A percentile compares a stretch with the other conserved stretches of the same genome.
Conservation (phyloP, 2,888 invertebrate genomes). For the Fragum sueziense region DNA sequence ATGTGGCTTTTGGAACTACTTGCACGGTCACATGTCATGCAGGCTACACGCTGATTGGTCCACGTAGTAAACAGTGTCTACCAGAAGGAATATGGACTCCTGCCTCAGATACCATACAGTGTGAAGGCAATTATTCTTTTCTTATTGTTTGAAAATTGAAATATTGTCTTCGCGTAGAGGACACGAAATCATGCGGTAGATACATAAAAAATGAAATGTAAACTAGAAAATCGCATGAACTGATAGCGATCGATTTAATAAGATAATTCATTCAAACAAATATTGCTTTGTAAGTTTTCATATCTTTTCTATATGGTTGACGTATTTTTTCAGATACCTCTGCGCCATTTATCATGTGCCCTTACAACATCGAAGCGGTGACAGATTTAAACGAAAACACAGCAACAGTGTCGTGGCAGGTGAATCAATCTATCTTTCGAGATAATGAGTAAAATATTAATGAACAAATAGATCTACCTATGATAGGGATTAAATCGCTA, state of each 20-base stretch:
- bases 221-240: too few species aligned
- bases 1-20: slow-evolving; percentile 85
- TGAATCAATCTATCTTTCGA: slow-evolving; percentile 5
- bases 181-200: too few species aligned
- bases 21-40: slow-evolving; percentile 86
- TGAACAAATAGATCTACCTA: too few species aligned
- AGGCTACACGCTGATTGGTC: slow-evolving; percentile 86
- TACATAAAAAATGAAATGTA: too few species aligned
- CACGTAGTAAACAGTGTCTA: slow-evolving; percentile 84
- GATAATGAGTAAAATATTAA: too few species aligned
- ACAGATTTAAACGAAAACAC: slow-evolving; percentile 84
- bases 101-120: slow-evolving; percentile 83
- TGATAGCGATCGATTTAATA: too few species aligned
- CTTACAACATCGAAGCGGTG: slow-evolving; percentile 83
- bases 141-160: too few species aligned
- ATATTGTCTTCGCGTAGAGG: too few species aligned
- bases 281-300: too few species aligned
- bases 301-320: too few species aligned
- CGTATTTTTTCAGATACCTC: slow-evolving; percentile 84
- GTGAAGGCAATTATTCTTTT: slow-evolving; percentile 83
- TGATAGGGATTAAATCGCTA: too few species aligned
- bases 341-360: slow-evolving; percentile 86
- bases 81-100: slow-evolving; percentile 85
- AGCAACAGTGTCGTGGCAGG: slow-evolving; percentile 84
- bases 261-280: too few species aligned